Evolutionary conservation across 2,888 invertebrate genomes (phyloP).

Genomic region (Stramonita haemastoma): DNA sequence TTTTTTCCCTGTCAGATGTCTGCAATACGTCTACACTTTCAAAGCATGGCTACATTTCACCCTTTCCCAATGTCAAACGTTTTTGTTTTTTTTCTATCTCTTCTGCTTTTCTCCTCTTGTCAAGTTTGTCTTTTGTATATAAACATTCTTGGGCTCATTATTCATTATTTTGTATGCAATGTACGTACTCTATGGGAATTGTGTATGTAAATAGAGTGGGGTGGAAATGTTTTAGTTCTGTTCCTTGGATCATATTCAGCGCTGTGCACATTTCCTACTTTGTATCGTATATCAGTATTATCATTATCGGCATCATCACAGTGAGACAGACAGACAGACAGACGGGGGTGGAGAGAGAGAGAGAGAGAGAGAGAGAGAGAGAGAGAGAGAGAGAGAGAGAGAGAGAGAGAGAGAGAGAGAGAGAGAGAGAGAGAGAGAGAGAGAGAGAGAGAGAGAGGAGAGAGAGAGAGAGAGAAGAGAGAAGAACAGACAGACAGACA

Average conservation of each 20-base stretch:
- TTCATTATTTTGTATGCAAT: background rate
- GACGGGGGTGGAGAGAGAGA: background rate
- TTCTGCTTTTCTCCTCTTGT: background rate
- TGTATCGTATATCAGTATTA: too few species aligned
- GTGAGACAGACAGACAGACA: background rate
- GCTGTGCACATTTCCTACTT: too few species aligned
- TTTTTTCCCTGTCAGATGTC: background rate
- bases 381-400: background rate
- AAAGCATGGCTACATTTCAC: background rate
- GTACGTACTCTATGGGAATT: too few species aligned
- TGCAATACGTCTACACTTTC: background rate
- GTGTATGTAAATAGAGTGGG: too few species aligned
- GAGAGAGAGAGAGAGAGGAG: conserved; percentile 20
- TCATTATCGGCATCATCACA: too few species aligned
- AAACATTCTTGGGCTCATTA: background rate
- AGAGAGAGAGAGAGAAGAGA: background rate
- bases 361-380: background rate
- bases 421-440: conserved; percentile 28
- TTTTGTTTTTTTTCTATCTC: background rate
- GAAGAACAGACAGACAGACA: too few species aligned
- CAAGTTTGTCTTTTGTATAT: background rate
- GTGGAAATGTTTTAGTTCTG: too few species aligned
- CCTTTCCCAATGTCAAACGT: background rate
- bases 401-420: conserved; percentile 25
- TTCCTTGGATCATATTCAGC: too few species aligned